These are phyloP conservation scores for Strix uralensis DNA, from an alignment of 2,113 vertebrate species.

Conservation along the genomic window DNA sequence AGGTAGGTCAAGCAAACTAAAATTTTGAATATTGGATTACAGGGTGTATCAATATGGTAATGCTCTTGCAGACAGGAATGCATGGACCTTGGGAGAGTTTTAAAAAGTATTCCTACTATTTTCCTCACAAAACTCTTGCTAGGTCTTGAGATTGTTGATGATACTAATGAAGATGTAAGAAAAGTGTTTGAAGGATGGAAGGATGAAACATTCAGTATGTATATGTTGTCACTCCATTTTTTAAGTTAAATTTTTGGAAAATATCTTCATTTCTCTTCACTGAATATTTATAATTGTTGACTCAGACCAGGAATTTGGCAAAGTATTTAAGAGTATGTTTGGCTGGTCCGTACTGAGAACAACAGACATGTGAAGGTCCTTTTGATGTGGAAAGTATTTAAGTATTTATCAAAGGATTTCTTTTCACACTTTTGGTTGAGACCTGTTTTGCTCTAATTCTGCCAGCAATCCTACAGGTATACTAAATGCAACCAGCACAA, in stretches of 20 bases:
- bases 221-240: not conserved
- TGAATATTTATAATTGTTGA: not conserved
- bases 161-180: accelerated
- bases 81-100: not conserved
- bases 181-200: not conserved
- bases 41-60: not conserved
- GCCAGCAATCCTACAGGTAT: not conserved
- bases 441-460: not conserved
- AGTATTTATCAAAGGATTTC: not conserved
- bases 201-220: not conserved
- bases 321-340: not conserved
- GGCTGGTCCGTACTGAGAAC: not conserved
- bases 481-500: accelerated
- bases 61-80: not conserved
- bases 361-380: not conserved
- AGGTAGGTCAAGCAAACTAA: not conserved
- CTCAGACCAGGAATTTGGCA: not conserved
- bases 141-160: not conserved
- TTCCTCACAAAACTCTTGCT: not conserved
- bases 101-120: not conserved
- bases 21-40: not conserved
- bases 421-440: not conserved
- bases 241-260: not conserved
- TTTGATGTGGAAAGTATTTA: not conserved
- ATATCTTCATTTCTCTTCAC: not conserved